Evolutionary conservation across 2,797 vertebrate species (phyloP).

Genomic region (Sylvilagus floridanus): DNA sequence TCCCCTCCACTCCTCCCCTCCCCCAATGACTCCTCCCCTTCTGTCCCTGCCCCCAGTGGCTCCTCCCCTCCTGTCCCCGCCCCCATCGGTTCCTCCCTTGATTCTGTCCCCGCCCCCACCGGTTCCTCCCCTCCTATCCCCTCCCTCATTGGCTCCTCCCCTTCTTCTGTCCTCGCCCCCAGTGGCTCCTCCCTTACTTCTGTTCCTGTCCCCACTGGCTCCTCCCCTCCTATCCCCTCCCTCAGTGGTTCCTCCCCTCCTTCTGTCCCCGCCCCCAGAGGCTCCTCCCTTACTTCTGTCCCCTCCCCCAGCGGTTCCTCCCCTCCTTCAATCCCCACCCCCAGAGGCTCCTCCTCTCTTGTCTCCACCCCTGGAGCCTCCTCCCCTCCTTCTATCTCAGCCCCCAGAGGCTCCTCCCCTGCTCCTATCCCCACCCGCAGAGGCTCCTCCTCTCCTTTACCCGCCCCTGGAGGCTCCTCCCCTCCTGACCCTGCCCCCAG

Average conservation of each 20-base stretch:
- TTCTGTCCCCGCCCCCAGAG: fast-evolving
- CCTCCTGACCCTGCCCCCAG: not conserved
- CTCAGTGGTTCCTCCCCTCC: not conserved
- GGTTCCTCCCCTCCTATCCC: not conserved
- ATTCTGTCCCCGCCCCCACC: not conserved
- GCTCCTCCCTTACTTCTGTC: conserved; percentile 18
- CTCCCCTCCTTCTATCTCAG: not conserved
- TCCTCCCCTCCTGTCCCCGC: not conserved
- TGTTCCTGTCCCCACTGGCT: fast-evolving
- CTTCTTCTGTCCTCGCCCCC: not conserved
- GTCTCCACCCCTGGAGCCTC: not conserved
- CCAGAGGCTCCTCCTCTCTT: not conserved
- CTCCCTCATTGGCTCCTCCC: not conserved
- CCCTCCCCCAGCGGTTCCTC: not conserved
- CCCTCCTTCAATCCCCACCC: not conserved
- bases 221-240: not conserved
- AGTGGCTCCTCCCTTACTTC: not conserved
- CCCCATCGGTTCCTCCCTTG: not conserved
- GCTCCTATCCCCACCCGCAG: not conserved
- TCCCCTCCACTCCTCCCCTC: not conserved
- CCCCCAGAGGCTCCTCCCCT: not conserved
- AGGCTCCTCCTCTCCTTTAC: not conserved
- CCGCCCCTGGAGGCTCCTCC: not conserved
- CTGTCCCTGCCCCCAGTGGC: not conserved
- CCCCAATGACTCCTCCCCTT: fast-evolving